phyloP scores from a whole-genome alignment of 92 coral and sea anemone species.

The Parazoanthus darwini region DNA sequence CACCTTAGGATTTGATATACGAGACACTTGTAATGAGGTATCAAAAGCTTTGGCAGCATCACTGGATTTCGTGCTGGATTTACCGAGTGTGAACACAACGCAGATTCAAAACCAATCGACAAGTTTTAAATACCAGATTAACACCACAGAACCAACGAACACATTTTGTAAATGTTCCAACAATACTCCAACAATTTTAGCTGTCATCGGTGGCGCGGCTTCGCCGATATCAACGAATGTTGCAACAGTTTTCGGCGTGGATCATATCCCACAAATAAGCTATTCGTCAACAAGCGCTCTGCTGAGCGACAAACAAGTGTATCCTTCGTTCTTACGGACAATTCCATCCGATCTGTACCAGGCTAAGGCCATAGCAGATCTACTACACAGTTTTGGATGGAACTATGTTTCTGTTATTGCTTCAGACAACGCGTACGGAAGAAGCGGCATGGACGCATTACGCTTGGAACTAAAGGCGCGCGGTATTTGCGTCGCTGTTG shows the following conservation, averaged over 20 bases:
- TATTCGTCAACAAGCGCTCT: conserved; percentile 95
- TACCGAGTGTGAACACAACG: conserved; percentile 25
- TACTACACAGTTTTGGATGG: conserved; percentile 80
- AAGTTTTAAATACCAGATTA: conserved; percentile 3
- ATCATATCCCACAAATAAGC: conserved; percentile 90
- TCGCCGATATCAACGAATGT: conserved; percentile 83
- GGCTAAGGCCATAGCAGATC: conserved; percentile 91
- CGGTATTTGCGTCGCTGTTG: conserved; percentile 78
- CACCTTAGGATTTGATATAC: conserved; percentile 85
- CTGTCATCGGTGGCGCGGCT: conserved; percentile 95
- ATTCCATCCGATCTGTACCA: conserved; percentile 98
- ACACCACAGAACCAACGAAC: not conserved
- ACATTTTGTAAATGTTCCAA: conserved; percentile 53
- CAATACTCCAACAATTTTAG: conserved; percentile 59
- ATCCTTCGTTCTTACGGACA: conserved; percentile 87
- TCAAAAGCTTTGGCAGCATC: conserved; percentile 71
- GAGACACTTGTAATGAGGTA: conserved; percentile 89
- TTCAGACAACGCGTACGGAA: conserved; percentile 91
- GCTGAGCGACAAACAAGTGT: conserved; percentile 75
- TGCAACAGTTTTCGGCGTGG: conserved; percentile 74
- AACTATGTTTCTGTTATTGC: conserved; percentile 91
- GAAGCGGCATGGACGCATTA: conserved; percentile 91
- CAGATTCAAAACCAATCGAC: conserved; percentile 10
- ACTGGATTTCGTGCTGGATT: conserved; percentile 77
- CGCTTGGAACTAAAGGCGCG: conserved; percentile 72